A percentile compares a stretch with the other conserved stretches of the same genome.
Conservation (phyloP, 1,140 invertebrate species). For the Piezodorus guildinii region DNA sequence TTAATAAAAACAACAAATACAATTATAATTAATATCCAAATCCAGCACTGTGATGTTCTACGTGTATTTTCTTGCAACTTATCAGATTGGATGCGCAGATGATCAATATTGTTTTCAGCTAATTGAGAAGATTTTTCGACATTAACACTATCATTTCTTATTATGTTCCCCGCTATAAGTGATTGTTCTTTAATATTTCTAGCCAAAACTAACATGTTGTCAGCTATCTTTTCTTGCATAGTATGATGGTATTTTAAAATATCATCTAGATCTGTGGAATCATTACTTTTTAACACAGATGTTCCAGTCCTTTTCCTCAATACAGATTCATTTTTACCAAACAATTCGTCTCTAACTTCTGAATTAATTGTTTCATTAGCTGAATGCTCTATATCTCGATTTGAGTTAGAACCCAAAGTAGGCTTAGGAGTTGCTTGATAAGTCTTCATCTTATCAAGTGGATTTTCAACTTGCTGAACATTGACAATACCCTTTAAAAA, state of each 20-base stretch:
- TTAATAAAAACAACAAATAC: conserved; percentile 77
- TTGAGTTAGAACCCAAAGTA: not conserved
- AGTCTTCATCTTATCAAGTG: conserved; percentile 4
- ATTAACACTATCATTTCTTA: conserved; percentile 66
- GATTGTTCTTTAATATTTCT: conserved; percentile 82
- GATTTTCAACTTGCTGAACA: conserved; percentile 1
- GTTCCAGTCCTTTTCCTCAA: not conserved
- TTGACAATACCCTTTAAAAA: not conserved
- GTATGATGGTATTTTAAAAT: conserved; percentile 73
- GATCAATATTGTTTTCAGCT: conserved; percentile 63
- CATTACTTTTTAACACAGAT: conserved; percentile 37
- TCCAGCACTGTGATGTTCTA: conserved; percentile 84
- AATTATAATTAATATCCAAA: conserved; percentile 76
- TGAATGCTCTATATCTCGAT: not conserved
- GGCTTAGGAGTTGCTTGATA: conserved; percentile 1
- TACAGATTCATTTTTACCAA: not conserved
- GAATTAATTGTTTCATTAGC: not conserved
- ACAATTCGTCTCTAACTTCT: not conserved
- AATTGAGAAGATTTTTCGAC: conserved; percentile 63
- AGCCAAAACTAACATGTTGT: conserved; percentile 82
- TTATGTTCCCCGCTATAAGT: conserved; percentile 68
- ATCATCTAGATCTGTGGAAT: conserved; percentile 49
- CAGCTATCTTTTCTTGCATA: conserved; percentile 82
- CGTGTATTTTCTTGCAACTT: conserved; percentile 72
- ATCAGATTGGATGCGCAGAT: conserved; percentile 66